Evolutionary conservation across 2,113 vertebrate species (phyloP), one percentile per base, ranked within the genome.

Genomic region (Eulemur macaco): DNA sequence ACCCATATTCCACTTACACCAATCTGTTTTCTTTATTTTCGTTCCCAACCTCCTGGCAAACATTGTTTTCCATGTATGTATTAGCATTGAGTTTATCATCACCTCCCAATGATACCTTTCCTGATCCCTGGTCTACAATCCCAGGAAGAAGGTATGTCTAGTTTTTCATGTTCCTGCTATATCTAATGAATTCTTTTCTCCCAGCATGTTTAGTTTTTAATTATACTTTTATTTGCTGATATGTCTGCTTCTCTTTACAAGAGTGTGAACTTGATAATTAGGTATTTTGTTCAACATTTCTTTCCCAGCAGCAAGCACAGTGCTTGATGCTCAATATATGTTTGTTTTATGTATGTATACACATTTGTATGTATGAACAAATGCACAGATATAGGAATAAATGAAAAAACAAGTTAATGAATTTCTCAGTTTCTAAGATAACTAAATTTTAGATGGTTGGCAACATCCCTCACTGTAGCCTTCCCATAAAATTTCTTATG

Each of bases 1-100:
- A 56, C 25, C 47, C 14, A 66, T 74, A 91, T 83, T 84, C 69
- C 29, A 73, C 6, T 17, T 84, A 58, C 58, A 21, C 31, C 37
- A 68, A 86, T 42, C 5, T 86, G 52, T 96, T 93, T 69, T n/a
- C 27, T 42, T 87, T 93, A 77, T 9, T 87, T 86, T 77, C 64
- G 29, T 12, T 84, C 5, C 3, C 34, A 73, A 5, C 5, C 25
- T 54, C 6, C 15, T 74, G 47, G 23, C 56, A 68, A 73, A 82
- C 9, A 25, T 37, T 39, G n/a, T 71, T 81, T 60, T 60, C 21
- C 54, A 56, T 21, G 21, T 21, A 56, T 21, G 23, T 27, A 60
- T 60, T 9, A 60, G 58, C 42, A 15, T n/a, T 64, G 31, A 64
- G 3, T 69, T 91, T 71, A 66, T 2, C 14, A 86, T 92, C 56